Evolutionary conservation across 2,888 invertebrate genomes (phyloP).

Genomic region (Sarcophaga variegata): DNA sequence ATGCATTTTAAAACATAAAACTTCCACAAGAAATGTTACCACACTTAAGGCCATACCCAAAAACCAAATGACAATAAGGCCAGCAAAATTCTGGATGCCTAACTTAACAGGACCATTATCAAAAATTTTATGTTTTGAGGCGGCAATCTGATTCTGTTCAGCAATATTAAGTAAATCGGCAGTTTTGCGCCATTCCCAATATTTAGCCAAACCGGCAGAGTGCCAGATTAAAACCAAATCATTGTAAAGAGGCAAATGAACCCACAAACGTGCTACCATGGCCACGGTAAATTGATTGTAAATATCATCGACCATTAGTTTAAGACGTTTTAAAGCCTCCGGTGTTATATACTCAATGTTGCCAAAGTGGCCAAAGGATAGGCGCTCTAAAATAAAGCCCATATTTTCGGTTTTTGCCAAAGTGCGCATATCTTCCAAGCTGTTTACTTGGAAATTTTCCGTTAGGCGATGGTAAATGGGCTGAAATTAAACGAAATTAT

Average conservation of each 20-base stretch:
- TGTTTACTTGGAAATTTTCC: not conserved
- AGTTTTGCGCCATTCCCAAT: slow-evolving; percentile 84
- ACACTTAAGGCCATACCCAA: slow-evolving; percentile 70
- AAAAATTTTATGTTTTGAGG: slow-evolving; percentile 71
- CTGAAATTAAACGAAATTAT: slow-evolving; percentile 7
- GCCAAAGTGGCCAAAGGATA: slow-evolving; percentile 81
- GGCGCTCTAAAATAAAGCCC: slow-evolving; percentile 85
- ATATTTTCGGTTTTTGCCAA: slow-evolving; percentile 82
- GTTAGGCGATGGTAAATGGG: not conserved
- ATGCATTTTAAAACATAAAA: slow-evolving; percentile 10
- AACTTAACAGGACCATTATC: slow-evolving; percentile 74
- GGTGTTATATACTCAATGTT: slow-evolving; percentile 81
- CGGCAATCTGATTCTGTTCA: slow-evolving; percentile 74
- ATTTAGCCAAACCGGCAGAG: slow-evolving; percentile 85
- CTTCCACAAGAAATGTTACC: not conserved
- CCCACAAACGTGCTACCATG: slow-evolving; percentile 85
- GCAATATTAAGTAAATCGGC: slow-evolving; percentile 73
- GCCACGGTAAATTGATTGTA: slow-evolving; percentile 85
- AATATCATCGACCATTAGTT: slow-evolving; percentile 86
- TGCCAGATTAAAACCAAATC: slow-evolving; percentile 84
- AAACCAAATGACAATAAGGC: slow-evolving; percentile 76
- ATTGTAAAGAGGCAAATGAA: slow-evolving; percentile 83
- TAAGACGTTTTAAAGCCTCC: slow-evolving; percentile 83
- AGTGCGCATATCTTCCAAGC: slow-evolving; percentile 70
- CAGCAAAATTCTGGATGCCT: slow-evolving; percentile 75